Evolutionary conservation across 2,113 vertebrate genomes (phyloP).

Genomic region (Atherinomorus stipes): DNA sequence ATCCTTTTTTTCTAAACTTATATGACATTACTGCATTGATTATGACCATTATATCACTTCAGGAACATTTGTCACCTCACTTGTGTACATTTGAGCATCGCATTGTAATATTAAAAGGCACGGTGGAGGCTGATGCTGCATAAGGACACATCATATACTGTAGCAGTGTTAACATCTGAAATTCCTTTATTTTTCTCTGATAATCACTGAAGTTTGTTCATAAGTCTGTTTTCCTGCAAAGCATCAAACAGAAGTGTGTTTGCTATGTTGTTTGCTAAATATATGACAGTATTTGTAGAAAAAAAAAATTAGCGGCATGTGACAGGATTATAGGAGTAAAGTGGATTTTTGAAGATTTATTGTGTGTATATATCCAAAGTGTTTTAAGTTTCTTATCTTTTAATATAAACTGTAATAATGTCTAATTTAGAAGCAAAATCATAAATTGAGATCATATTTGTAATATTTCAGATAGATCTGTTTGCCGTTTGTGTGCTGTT

Average conservation of each 20-base stretch:
- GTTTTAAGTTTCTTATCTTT: neutral
- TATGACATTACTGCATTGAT: neutral
- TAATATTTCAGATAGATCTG: fast-evolving
- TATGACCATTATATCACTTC: no score
- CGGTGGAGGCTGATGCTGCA: no score
- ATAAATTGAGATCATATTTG: neutral
- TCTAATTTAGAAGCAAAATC: neutral
- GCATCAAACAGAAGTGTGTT: neutral
- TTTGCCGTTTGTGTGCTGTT: neutral
- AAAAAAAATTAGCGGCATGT: neutral
- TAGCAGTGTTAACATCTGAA: no score
- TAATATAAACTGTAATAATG: neutral
- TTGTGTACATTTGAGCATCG: no score
- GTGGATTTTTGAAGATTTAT: neutral
- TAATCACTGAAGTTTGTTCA: no score
- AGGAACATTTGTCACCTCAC: no score
- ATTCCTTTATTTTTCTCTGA: no score
- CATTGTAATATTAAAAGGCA: no score
- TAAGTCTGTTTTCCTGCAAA: no score
- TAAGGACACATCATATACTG: no score
- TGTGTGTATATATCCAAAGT: fast-evolving
- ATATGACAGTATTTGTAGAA: neutral
- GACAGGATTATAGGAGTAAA: no score
- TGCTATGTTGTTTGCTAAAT: neutral
- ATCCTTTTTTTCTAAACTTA: neutral